These are phyloP conservation scores for Penaeus vannamei DNA, from an alignment of 1,140 invertebrate genomes.

Conservation along the genomic window DNA sequence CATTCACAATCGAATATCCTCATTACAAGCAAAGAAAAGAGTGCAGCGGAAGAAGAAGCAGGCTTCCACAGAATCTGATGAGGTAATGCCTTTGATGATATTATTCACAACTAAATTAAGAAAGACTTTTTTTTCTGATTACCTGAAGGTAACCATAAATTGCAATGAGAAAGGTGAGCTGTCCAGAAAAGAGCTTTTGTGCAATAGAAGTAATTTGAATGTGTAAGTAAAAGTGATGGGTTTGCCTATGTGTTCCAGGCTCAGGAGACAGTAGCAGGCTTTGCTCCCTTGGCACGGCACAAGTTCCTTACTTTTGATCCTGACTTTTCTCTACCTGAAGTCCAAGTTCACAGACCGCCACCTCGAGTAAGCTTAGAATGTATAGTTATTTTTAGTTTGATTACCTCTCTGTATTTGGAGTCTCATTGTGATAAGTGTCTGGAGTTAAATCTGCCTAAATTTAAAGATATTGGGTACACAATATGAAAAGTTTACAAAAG, in stretches of 20 bases:
- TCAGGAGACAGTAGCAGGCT: constrained; percentile 45
- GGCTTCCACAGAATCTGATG: constrained; percentile 26
- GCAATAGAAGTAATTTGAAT: no score
- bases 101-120: background rate
- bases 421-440: background rate
- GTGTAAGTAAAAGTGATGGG: background rate
- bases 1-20: constrained; percentile 41
- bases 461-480: no score
- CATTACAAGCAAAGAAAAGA: constrained; percentile 52
- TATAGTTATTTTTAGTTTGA: background rate
- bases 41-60: constrained; percentile 52
- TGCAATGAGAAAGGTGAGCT: no score
- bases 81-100: constrained; percentile 18
- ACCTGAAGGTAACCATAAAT: no score
- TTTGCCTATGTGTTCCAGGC: constrained; percentile 42
- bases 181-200: no score
- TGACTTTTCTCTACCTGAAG: constrained; percentile 54
- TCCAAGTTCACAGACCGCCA: constrained; percentile 46
- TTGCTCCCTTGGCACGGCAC: constrained; percentile 50
- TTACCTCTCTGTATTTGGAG: background rate
- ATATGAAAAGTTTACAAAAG: no score
- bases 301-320: constrained; percentile 60
- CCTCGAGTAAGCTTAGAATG: constrained; percentile 34
- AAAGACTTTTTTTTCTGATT: no score
- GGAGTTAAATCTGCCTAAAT: no score